Evolutionary conservation across 1,140 invertebrate genomes (phyloP), one percentile per base, ranked within the genome.

Genomic region (Heliconius nattereri): DNA sequence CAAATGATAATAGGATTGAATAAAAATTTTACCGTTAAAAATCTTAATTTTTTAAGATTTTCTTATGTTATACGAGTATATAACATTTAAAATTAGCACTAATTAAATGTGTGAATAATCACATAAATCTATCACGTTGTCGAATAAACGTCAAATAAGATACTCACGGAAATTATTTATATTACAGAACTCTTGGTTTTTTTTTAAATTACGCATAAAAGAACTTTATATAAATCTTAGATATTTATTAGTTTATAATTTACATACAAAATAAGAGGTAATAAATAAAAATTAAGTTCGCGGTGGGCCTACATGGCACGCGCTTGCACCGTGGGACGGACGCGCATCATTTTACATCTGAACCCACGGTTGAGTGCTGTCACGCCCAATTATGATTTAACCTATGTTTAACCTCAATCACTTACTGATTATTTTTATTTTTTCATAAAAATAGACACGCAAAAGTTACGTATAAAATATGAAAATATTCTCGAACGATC

Each of bases 381-480:
- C 89, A 87, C 85, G 83, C 85, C 84, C 89, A 92, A 92, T 92
- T 87, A 90, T 84, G 79, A 87, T 86, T 88, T 88, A 91, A 91
- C 91, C 86, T 86, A 85, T 85, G 79, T 90, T 93, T 93, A 90
- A 93, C 91, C 90, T 84, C 91, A 92, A 91, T 93, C 89, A 86
- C 81, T 85, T 81, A 84, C 71, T 83, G 71, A 85, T 83, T 78
- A 83, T 86, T 90, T 89, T 79, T 35, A n/a, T n/a, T 80, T 83
- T 77, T 40, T 19, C 32, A 78, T 71, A 83, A 79, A 84, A 80
- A 81, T 72, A 35, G 32, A 72, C 20, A 13, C 11, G 23, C 54
- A 66, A 26, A 66, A 66, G 23, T 66, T 66, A 66, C 60, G 60
- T 26, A 66, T 11, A 23, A 60, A 23, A 11, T 60, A 23, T 60